Percentiles rank a stretch among this genome's conserved stretches.
phyloP scores from a whole-genome alignment of 1,140 invertebrate species.

The Heliconius congener region DNA sequence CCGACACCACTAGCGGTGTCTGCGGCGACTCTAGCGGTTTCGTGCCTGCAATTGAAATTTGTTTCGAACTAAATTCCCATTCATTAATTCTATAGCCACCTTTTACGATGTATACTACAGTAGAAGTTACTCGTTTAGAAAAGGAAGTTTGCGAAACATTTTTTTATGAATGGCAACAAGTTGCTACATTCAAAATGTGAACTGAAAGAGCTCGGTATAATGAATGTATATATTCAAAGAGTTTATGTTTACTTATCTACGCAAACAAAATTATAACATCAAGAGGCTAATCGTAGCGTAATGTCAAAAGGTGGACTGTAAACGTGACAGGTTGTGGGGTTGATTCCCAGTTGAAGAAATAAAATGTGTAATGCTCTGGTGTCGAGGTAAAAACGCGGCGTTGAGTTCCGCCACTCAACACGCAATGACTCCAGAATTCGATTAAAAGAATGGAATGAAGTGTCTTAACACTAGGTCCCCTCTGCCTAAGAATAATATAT shows the following conservation, averaged over 20 bases:
- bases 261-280: neutral
- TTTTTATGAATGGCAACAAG: conserved; percentile 11
- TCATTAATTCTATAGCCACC: neutral
- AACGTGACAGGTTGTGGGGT: too few relatives aligned
- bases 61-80: conserved; percentile 2
- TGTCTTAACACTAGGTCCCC: neutral
- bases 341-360: too few relatives aligned
- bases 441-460: neutral
- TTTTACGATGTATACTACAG: neutral
- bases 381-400: too few relatives aligned
- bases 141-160: conserved; percentile 1
- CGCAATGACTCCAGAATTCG: too few relatives aligned
- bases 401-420: too few relatives aligned
- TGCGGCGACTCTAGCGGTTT: conserved; percentile 91
- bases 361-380: too few relatives aligned
- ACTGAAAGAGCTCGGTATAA: neutral
- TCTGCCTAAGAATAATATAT: neutral
- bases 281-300: neutral
- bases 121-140: neutral
- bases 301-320: too few relatives aligned
- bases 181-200: neutral
- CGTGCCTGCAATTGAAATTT: conserved; percentile 80
- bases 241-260: neutral
- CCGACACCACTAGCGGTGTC: conserved; percentile 86
- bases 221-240: neutral